Base-by-base conservation (phyloP, 92 coral and sea anemone genomes). In the Actinernus sp. region DNA sequence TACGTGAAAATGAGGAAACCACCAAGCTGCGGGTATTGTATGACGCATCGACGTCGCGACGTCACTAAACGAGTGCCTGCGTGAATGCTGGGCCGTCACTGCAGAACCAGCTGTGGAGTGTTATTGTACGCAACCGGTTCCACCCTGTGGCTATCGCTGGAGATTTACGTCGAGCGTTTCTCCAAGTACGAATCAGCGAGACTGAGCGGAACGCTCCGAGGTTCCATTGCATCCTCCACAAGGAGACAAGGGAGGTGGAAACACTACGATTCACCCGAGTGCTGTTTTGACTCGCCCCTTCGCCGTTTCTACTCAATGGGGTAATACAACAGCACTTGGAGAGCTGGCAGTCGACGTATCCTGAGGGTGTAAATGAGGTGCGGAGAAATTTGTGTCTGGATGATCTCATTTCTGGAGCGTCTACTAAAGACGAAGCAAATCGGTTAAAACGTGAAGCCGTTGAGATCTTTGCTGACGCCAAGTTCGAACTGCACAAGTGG, bases 11-110 rank as follows among this genome's bases (percentile, higher is more conserved):
- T 31, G 73, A 78, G 7, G 83, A 83, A 57, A 58, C 78, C 45
- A 83, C 89, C 11, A 83, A 83, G 55, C 49, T 83, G 17, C 60
- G 89, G 21, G 67, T 83, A 14, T 83, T 83, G 53, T 83, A 74
- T 26, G 83, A 83, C 61, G 79, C 83, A 4, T 61, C 81, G 16
- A 82, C 83, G 8, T n/a, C n/a, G n/a, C n/a, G n/a, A n/a, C n/a
- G n/a, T n/a, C n/a, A n/a, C 44, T 59, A 17, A 62, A 62, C 33
- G 70, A 62, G 26, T n/a, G n/a, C n/a, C n/a, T n/a, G 55, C 22
- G 21, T 62, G 45, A 31, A 62, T 30, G 13, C 70, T 8, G 70
- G 70, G 2, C 70, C 70, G 6, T 37, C 55, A 7, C 70, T 62
- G 31, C 10, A 62, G 10, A 62, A 62, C 26, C 55, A 32, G 38